Evolutionary conservation across 2,888 invertebrate species (phyloP).

Genomic region (Ichneumon xanthorius): DNA sequence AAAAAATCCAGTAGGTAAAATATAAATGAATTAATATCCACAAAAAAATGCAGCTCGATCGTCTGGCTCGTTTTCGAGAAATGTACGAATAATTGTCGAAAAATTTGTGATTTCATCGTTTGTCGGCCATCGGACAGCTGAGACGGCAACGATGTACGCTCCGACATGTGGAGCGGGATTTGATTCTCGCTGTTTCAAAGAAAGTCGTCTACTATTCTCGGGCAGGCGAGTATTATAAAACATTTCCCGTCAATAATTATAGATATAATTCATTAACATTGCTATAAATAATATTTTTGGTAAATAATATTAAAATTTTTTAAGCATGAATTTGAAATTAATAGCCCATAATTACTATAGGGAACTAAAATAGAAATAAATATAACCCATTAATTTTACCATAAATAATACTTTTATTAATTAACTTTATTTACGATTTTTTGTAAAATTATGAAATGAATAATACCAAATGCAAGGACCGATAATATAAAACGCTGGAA

Average conservation of each 20-base stretch:
- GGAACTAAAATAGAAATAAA: neutral
- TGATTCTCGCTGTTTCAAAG: neutral
- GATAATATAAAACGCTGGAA: neutral
- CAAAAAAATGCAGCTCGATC: neutral
- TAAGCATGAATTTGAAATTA: neutral
- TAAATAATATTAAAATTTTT: neutral
- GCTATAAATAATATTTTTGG: neutral
- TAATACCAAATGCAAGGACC: too few relatives aligned
- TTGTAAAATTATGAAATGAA: too few relatives aligned
- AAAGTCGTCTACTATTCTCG: neutral
- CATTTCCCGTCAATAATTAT: neutral
- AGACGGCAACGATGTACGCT: neutral
- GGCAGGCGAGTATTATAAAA: neutral
- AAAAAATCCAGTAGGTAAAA: constrained; percentile 26
- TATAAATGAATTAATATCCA: constrained; percentile 8
- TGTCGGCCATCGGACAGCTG: neutral
- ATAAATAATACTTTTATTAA: neutral
- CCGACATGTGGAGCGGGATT: neutral
- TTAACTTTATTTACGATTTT: too few relatives aligned
- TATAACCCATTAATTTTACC: neutral
- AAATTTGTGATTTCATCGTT: neutral
- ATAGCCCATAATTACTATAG: neutral
- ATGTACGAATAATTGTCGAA: neutral
- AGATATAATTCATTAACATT: neutral
- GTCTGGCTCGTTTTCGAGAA: neutral